Percentiles rank a stretch among this genome's conserved stretches.
Conservation (phyloP, 2,888 invertebrate genomes). For the Trachelus tabidus region DNA sequence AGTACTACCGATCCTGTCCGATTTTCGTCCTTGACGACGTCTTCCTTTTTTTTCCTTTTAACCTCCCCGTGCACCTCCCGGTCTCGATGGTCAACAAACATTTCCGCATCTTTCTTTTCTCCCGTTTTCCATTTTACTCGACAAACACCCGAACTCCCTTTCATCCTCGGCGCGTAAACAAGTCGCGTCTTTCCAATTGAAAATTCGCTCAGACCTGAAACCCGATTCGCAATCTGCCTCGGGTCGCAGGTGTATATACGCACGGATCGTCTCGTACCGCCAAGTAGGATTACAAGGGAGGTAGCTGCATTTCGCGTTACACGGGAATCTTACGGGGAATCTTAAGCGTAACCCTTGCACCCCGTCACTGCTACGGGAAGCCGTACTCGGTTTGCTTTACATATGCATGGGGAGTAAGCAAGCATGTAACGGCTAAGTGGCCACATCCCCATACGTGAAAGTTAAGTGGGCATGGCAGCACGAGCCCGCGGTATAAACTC, state of each 20-base stretch:
- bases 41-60: not conserved
- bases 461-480: conserved; percentile 57
- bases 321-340: not conserved
- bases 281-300: not conserved
- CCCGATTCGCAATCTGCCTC: not conserved
- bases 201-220: not conserved
- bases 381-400: conserved; percentile 38
- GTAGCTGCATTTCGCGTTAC: not conserved
- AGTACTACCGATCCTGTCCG: not conserved
- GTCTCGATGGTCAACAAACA: not conserved
- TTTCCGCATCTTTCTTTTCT: conserved; percentile 18
- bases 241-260: not conserved
- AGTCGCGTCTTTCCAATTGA: not conserved
- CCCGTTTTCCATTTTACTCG: not conserved
- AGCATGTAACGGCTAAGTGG: conserved; percentile 57
- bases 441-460: conserved; percentile 57
- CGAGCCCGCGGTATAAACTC: conserved; percentile 47
- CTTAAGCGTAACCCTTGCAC: not conserved
- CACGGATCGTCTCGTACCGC: not conserved
- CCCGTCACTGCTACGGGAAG: conserved; percentile 6
- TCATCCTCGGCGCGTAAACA: not conserved
- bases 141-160: not conserved
- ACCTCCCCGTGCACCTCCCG: not conserved
- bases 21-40: conserved; percentile 10
- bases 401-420: conserved; percentile 52